These are phyloP conservation scores for Mareca strepera DNA, from an alignment of 2,797 vertebrate species.

Conservation along the genomic window DNA sequence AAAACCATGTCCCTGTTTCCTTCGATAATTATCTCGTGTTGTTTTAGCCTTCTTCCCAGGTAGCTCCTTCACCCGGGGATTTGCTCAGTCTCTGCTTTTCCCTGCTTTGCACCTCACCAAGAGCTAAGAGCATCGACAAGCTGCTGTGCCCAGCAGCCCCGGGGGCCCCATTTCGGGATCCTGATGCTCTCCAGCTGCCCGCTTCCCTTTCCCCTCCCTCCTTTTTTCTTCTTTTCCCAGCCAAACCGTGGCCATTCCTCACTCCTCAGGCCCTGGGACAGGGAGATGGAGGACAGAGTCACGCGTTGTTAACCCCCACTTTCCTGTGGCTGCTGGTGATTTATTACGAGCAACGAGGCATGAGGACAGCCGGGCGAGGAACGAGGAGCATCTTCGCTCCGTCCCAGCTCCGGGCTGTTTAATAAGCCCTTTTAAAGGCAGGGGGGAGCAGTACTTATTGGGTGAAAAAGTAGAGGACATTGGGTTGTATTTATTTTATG, in stretches of 20 bases:
- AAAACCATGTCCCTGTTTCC: not conserved
- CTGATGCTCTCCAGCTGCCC: not conserved
- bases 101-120: not conserved
- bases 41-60: not conserved
- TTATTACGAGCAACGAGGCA: constrained; percentile 15
- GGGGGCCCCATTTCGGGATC: not conserved
- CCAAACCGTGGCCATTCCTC: not conserved
- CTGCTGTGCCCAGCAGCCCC: fast-evolving
- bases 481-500: not conserved
- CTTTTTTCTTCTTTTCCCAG: not conserved
- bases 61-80: not conserved
- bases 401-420: not conserved
- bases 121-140: fast-evolving
- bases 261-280: not conserved
- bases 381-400: not conserved
- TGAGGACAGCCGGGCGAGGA: not conserved
- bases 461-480: not conserved
- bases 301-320: constrained; percentile 41
- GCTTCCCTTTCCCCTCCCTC: not conserved
- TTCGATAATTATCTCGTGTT: not conserved
- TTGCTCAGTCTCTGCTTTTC: not conserved
- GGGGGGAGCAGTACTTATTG: not conserved
- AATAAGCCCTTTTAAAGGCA: not conserved
- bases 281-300: constrained; percentile 48
- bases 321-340: constrained; percentile 1